Evolutionary conservation across 2,113 vertebrate species (phyloP).

Genomic region (Chroicocephalus ridibundus): DNA sequence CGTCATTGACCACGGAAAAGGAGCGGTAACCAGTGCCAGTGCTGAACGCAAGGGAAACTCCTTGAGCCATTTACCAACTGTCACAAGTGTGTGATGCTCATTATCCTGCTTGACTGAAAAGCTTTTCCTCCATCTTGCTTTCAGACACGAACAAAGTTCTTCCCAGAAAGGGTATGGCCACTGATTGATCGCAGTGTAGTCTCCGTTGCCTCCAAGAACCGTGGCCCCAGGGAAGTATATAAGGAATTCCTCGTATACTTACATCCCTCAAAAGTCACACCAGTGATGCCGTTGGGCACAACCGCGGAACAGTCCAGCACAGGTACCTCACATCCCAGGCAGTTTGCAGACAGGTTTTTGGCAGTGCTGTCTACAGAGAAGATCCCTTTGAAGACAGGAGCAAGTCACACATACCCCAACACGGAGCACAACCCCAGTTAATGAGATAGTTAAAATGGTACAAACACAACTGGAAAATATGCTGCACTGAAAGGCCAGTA

Average conservation of each 20-base stretch:
- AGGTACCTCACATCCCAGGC: not conserved
- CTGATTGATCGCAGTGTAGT: not conserved
- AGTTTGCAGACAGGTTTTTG: not conserved
- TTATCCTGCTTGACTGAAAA: not conserved
- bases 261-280: not conserved
- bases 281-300: not conserved
- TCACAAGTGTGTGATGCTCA: rapidly evolving
- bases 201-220: not conserved
- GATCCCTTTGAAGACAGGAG: not conserved
- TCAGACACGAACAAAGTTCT: not conserved
- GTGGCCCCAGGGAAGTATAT: not conserved
- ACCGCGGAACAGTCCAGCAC: not conserved
- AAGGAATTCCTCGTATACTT: not conserved
- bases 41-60: not conserved
- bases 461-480: slow-evolving; percentile 49
- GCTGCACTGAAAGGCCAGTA: slow-evolving; percentile 13
- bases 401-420: not conserved
- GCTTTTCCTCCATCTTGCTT: not conserved
- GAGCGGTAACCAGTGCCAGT: not conserved
- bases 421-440: not conserved
- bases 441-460: not conserved
- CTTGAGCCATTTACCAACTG: not conserved
- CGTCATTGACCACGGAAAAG: not conserved
- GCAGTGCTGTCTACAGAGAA: not conserved
- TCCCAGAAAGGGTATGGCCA: not conserved